Percentiles rank a stretch among this genome's conserved stretches.
These are phyloP conservation scores for Lytechinus pictus DNA, from an alignment of 35 echinoderm and acorn worm genomes.

Conservation along the genomic window DNA sequence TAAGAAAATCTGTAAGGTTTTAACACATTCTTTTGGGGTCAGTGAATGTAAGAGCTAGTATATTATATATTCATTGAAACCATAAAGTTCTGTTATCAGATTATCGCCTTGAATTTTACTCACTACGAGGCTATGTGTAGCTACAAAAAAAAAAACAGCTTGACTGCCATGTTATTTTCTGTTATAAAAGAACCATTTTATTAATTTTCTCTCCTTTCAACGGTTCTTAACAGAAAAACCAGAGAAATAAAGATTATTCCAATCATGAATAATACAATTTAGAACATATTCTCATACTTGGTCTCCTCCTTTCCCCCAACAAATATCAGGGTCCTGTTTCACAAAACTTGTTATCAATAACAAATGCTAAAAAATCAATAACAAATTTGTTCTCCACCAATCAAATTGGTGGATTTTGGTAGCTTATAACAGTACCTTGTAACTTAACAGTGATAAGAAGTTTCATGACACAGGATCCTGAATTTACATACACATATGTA, in stretches of 20 bases:
- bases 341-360: no score
- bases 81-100: not conserved
- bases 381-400: no score
- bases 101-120: no score
- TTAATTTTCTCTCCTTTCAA: not conserved
- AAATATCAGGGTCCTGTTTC: not conserved
- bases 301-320: not conserved
- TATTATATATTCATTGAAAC: not conserved
- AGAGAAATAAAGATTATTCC: not conserved
- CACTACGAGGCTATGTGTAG: not conserved
- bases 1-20: not conserved
- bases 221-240: not conserved
- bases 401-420: no score
- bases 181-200: slow-evolving; percentile 7
- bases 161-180: not conserved
- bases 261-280: slow-evolving; percentile 15
- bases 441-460: no score
- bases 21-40: not conserved
- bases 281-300: not conserved
- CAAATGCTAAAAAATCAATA: no score
- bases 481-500: not conserved
- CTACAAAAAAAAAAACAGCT: not conserved
- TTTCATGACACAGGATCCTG: not conserved
- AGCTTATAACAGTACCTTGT: no score
- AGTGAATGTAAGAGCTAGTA: not conserved